Evolutionary conservation across 2,113 vertebrate species (phyloP).

Genomic region (Limnothrissa miodon): DNA sequence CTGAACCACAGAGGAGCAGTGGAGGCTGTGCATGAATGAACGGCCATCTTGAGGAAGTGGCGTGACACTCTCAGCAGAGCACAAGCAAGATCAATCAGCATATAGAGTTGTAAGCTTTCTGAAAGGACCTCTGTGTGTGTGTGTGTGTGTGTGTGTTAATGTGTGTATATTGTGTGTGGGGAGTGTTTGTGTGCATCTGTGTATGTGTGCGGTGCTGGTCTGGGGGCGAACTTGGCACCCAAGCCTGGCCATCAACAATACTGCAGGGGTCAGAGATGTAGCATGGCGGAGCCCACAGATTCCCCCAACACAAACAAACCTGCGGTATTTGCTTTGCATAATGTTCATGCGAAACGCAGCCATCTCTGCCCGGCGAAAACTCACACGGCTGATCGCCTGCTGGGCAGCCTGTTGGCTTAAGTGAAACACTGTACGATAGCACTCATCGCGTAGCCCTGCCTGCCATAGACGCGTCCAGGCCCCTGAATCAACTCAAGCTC

Average conservation of each 20-base stretch:
- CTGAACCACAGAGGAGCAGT: neutral
- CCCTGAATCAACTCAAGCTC: constrained; percentile 1
- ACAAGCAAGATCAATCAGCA: neutral
- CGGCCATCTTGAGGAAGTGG: neutral
- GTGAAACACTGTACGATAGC: constrained; percentile 15
- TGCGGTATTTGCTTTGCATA: constrained; percentile 12
- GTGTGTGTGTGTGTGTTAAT: too few species aligned
- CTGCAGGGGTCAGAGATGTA: neutral
- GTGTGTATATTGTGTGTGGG: too few species aligned
- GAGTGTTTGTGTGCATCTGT: too few species aligned
- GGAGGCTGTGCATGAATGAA: neutral
- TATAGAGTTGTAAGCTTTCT: neutral
- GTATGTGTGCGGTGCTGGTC: neutral
- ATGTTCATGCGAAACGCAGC: constrained; percentile 7
- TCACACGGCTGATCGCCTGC: neutral
- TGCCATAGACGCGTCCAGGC: neutral
- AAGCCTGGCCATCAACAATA: constrained; percentile 15
- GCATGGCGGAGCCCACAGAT: neutral
- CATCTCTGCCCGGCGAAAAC: neutral
- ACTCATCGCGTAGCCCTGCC: neutral
- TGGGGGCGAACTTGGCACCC: neutral
- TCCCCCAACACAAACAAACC: neutral
- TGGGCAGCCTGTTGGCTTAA: neutral
- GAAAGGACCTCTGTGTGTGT: neutral
- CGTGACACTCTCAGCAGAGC: neutral